A percentile compares a stretch with the other conserved stretches of the same genome.
phyloP scores from a whole-genome alignment of 2,113 vertebrate genomes.

The Charadrius vociferus region DNA sequence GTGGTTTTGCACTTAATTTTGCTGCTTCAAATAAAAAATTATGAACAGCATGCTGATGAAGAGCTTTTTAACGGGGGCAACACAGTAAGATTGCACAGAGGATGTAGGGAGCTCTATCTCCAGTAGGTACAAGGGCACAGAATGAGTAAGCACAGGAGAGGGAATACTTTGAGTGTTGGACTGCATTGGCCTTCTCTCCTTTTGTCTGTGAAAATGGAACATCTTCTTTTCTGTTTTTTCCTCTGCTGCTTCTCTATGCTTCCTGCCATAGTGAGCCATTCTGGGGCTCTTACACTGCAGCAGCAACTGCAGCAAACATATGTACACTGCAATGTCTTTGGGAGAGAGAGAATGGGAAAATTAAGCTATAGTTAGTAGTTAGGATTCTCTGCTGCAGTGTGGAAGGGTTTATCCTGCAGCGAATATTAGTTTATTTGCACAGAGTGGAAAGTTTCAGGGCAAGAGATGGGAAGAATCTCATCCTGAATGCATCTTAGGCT shows the following conservation, averaged over 20 bases:
- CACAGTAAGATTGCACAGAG: background rate
- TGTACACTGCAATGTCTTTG: background rate
- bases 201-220: background rate
- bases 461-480: background rate
- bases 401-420: background rate
- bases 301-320: background rate
- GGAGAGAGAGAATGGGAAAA: background rate
- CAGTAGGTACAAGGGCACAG: background rate
- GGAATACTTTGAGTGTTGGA: background rate
- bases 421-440: background rate
- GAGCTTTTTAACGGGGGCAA: background rate
- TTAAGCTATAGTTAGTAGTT: background rate
- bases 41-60: background rate
- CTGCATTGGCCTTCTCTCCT: background rate
- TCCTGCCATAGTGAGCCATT: background rate
- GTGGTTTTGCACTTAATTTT: background rate
- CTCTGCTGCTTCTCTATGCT: background rate
- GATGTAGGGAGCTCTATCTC: background rate
- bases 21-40: background rate
- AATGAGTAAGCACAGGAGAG: background rate
- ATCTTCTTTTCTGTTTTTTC: background rate
- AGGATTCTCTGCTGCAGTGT: background rate
- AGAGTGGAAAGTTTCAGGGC: background rate
- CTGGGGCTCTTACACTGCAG: background rate
- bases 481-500: background rate